A percentile compares a stretch with the other conserved stretches of the same genome.
These are phyloP conservation scores for Urocitellus parryii DNA, from an alignment of 2,113 vertebrate species.

Conservation along the genomic window DNA sequence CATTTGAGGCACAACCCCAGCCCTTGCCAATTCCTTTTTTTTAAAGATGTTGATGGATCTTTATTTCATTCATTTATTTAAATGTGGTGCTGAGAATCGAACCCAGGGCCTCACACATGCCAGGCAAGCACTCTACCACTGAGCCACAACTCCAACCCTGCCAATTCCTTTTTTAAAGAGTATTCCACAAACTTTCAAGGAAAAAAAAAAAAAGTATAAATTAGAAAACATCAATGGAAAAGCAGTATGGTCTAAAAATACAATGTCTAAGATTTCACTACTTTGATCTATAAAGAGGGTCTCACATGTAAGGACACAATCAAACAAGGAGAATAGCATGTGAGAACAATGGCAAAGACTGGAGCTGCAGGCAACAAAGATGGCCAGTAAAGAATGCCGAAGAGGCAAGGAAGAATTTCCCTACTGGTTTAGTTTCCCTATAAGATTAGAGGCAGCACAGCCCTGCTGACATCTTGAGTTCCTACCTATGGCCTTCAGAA, in stretches of 20 bases:
- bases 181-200: slow-evolving; percentile 19
- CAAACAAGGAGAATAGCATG: background rate
- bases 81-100: no score
- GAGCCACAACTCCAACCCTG: no score
- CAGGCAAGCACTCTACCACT: no score
- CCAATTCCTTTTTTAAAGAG: background rate
- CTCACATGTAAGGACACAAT: background rate
- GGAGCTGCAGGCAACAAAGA: background rate
- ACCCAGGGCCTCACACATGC: no score
- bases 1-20: no score
- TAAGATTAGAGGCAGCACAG: background rate
- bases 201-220: slow-evolving; percentile 58
- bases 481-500: background rate
- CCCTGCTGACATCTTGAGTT: background rate
- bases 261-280: background rate
- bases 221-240: background rate
- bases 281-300: background rate
- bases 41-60: no score
- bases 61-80: no score
- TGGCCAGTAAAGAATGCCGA: background rate
- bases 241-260: background rate
- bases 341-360: background rate
- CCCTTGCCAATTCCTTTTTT: no score
- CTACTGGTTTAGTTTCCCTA: background rate
- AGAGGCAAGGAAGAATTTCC: background rate